Conservation (phyloP, 2,797 vertebrate species). For the Galagoides demidoff region DNA sequence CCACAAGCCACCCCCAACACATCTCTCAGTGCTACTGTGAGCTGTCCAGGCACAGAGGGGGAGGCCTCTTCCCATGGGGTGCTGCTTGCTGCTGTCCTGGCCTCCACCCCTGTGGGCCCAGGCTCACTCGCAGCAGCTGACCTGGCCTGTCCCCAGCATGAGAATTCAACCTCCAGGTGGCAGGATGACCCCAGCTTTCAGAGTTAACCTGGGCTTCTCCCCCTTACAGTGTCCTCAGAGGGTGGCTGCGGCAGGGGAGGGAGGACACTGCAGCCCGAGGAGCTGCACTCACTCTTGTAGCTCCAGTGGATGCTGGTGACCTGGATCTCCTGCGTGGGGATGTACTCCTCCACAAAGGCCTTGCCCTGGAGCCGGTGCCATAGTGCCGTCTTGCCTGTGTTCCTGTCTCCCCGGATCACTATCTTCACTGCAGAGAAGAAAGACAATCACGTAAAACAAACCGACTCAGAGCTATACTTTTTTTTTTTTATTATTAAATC, state of each 20-base stretch:
- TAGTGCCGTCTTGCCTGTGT: slow-evolving; percentile 97
- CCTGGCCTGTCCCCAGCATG: neutral
- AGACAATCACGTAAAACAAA: neutral
- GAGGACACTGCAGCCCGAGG: neutral
- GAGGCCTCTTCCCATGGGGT: neutral
- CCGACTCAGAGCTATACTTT: neutral
- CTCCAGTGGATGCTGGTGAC: slow-evolving; percentile 99
- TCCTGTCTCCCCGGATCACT: slow-evolving; percentile 97
- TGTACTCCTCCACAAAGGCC: slow-evolving; percentile 97
- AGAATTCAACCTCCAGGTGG: neutral
- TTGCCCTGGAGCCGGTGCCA: slow-evolving; percentile 98
- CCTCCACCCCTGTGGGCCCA: too few relatives aligned
- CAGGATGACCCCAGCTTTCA: neutral
- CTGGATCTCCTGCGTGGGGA: slow-evolving; percentile 99
- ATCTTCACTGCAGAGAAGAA: slow-evolving; percentile 93
- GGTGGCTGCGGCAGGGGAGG: too few relatives aligned
- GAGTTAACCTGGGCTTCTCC: neutral
- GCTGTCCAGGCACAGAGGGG: neutral
- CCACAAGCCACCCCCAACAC: neutral
- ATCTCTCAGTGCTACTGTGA: neutral
- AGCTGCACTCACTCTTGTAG: slow-evolving; percentile 88
- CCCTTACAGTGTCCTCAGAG: neutral
- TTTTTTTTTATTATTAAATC: neutral
- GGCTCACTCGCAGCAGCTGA: neutral
- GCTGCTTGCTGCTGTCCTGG: too few relatives aligned